Percentiles rank a stretch among this genome's conserved stretches.
Evolutionary conservation across 2,113 vertebrate species (phyloP).

Genomic region (Talpa occidentalis): DNA sequence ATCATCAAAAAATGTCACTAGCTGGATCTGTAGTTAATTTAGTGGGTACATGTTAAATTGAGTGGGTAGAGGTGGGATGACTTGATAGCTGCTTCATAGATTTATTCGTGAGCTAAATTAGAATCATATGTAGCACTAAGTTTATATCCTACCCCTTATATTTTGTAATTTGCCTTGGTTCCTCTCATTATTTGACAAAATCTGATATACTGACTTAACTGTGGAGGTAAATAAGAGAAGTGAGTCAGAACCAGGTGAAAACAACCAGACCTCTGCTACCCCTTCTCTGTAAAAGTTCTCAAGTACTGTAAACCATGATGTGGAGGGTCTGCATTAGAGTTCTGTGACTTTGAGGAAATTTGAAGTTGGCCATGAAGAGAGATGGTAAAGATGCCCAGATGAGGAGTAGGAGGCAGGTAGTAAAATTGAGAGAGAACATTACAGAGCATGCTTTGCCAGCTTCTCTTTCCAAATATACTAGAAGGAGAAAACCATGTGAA

Average conservation of each 20-base stretch:
- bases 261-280: background rate
- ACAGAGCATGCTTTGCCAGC: background rate
- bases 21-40: no score
- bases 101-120: background rate
- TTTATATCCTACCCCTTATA: background rate
- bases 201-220: background rate
- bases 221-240: background rate
- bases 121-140: background rate
- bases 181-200: background rate
- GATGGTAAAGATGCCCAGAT: background rate
- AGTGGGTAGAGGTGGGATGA: background rate
- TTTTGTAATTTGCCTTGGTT: background rate
- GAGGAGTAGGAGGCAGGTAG: background rate
- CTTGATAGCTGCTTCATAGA: background rate
- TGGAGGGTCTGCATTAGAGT: background rate
- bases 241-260: background rate
- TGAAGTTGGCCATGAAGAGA: background rate
- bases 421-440: background rate
- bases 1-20: background rate
- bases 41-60: background rate
- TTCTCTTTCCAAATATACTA: background rate
- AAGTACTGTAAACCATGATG: background rate
- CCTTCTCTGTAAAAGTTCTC: background rate
- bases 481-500: background rate
- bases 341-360: background rate